Base-by-base conservation (phyloP, 2,888 invertebrate genomes). In the Thereva unica region DNA sequence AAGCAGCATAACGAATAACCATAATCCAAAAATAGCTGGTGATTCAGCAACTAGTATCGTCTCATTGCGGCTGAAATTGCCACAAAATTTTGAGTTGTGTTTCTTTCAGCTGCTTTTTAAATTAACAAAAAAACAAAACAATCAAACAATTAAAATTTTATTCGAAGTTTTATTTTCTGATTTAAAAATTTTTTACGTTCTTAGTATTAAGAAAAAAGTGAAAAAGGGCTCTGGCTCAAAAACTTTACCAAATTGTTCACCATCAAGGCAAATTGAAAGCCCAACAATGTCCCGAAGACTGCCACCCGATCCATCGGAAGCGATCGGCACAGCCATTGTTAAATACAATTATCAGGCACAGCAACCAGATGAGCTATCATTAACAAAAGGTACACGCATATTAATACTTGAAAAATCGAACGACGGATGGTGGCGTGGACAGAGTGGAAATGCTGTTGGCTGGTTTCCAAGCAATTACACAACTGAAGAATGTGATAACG, bases 391-490 rank as follows among this genome's bases (percentile, higher is more conserved):
- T 73, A 95, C 95, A 66, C 84, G 93, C 74, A 95, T 99, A 73
- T 86, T 93, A 70, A 98, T 99, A 72, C 84, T 98, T 72, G 98
- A 99, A 83, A 98, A 98, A 83, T 97, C 96, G 75, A 96, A 96
- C 74, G 99, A 99, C 82, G 97, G 94, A 69, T 99, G 99, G 99
- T 99, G 99, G 99, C 88, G 97, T 76, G 99, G 98, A 59, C 93
- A 93, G 82, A 86, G 82, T 80, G 82, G 68, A 83, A 86, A 77
- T 78, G 83, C 73, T 81, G 86, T 74, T 81, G 87, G 87, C 83
- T 75, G 99, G 99, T 99, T 98, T 80, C 99, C 99, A 7, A 97
- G 97, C 61, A 99, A 99, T 83, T 99, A 99, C 82, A 97, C 97
- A 70, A 93, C 93, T 77, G 93, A 93, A 80, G 92, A 92, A 78